Evolutionary conservation across 2,797 vertebrate genomes (phyloP).

Genomic region (Xenopus petersii): DNA sequence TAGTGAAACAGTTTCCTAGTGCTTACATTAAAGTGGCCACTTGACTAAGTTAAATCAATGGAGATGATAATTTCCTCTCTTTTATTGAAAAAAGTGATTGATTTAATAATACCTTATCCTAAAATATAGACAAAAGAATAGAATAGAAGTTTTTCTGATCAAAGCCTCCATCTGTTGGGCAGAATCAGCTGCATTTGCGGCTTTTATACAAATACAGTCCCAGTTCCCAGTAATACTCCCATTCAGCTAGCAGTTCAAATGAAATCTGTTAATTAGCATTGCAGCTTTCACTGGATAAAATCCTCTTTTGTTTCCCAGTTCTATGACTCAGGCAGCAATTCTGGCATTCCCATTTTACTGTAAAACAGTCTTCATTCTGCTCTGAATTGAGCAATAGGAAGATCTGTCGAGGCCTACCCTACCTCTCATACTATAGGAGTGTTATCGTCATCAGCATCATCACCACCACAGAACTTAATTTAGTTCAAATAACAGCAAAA

Average conservation of each 20-base stretch:
- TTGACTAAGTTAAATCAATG: too few species aligned
- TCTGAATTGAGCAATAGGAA: neutral
- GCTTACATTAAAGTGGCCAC: too few species aligned
- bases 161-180: constrained; percentile 61
- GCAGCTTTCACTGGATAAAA: neutral
- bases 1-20: too few species aligned
- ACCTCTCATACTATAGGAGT: neutral
- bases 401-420: neutral
- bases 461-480: too few species aligned
- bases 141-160: constrained; percentile 55
- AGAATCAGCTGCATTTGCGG: constrained; percentile 58
- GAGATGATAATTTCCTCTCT: too few species aligned
- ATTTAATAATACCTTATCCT: constrained; percentile 52
- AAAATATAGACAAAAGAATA: constrained; percentile 55
- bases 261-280: constrained; percentile 62
- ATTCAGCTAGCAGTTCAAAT: constrained; percentile 59
- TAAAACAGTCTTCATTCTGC: neutral
- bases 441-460: neutral
- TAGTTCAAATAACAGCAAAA: neutral
- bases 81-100: neutral
- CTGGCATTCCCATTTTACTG: neutral
- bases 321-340: neutral
- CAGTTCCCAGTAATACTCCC: constrained; percentile 57
- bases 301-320: neutral
- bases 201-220: constrained; percentile 54